These are phyloP conservation scores for Dendroctonus ponderosae DNA, from an alignment of 1,140 invertebrate genomes.

Conservation along the genomic window DNA sequence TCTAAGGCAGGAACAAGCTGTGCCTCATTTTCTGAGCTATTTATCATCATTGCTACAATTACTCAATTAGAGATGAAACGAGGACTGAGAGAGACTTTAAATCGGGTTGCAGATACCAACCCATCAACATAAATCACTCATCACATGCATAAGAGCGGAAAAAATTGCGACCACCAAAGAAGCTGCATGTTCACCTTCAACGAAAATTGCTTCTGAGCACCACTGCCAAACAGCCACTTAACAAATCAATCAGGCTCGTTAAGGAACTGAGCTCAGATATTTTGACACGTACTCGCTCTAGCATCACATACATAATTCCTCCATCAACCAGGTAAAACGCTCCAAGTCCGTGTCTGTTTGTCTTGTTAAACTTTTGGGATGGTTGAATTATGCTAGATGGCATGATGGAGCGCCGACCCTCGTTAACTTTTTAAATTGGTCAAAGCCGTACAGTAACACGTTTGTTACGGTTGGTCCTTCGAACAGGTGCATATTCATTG, in stretches of 20 bases:
- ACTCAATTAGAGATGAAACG: too few species aligned
- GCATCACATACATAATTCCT: not conserved
- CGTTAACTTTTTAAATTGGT: constrained; percentile 10
- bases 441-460: not conserved
- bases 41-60: too few species aligned
- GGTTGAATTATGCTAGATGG: not conserved
- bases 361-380: not conserved
- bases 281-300: not conserved
- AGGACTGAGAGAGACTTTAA: too few species aligned
- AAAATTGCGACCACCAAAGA: too few species aligned
- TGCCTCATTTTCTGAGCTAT: too few species aligned
- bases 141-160: too few species aligned
- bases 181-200: too few species aligned
- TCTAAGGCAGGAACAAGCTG: too few species aligned
- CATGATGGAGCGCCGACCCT: not conserved
- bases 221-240: not conserved
- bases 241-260: constrained; percentile 5
- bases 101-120: too few species aligned
- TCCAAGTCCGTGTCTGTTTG: constrained; percentile 1
- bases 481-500: constrained; percentile 2
- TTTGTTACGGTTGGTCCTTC: constrained; percentile 2
- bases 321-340: not conserved
- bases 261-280: constrained; percentile 3
- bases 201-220: not conserved
- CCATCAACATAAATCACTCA: too few species aligned